phyloP scores from a whole-genome alignment of 2,113 vertebrate genomes.

The Falco punctatus region DNA sequence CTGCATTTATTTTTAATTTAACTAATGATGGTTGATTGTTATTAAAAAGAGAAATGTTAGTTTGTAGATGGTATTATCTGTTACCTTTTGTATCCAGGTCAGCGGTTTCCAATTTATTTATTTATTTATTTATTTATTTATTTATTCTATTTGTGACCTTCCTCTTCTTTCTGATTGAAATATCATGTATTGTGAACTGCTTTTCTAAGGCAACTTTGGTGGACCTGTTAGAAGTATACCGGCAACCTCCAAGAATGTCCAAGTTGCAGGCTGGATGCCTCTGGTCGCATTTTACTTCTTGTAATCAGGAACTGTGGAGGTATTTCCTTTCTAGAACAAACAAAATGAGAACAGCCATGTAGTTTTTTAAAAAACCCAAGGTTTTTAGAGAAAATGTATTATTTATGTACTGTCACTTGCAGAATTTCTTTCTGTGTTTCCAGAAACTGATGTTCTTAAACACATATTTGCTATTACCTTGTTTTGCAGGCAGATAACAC shows the following conservation, averaged over 20 bases:
- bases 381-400: not conserved
- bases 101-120: not conserved
- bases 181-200: not conserved
- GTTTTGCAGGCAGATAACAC: not conserved
- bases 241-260: not conserved
- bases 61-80: not conserved
- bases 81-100: not conserved
- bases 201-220: not conserved
- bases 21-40: conserved; percentile 15
- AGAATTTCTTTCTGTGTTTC: not conserved
- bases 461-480: too few species aligned
- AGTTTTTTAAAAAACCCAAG: not conserved
- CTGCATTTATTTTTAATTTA: conserved; percentile 44
- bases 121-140: too few species aligned
- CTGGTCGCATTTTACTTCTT: not conserved
- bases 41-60: not conserved
- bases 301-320: not conserved
- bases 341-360: not conserved
- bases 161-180: not conserved
- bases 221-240: not conserved
- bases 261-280: not conserved
- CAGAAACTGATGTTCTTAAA: not conserved
- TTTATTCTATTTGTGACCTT: not conserved
- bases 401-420: not conserved
- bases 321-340: not conserved